Base-by-base conservation (phyloP, 2,888 invertebrate genomes). In the Drosophila tripunctata region DNA sequence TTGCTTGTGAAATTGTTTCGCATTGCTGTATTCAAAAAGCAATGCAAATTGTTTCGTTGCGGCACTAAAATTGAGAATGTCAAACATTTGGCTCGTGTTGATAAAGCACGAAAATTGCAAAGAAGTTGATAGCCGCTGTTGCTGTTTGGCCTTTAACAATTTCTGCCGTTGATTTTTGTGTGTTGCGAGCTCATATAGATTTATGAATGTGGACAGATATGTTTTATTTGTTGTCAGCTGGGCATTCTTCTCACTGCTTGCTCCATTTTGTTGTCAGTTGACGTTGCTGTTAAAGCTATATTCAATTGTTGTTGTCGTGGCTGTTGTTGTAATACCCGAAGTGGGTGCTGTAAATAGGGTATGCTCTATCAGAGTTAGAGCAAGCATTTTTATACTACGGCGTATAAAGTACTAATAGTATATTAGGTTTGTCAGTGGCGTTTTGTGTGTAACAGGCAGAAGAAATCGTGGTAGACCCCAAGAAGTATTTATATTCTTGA, bases 51-150 rank as follows among this genome's bases (percentile, higher is more conserved):
- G 52, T 14, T 62, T 50, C 15, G 15, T 36, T 56, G 38, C 36
- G n/a, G 38, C 47, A 51, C 31, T 35, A 44, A 51, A 73, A 61
- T 70, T 35, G 35, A 30, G 56, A 73, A 62, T 56, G 44, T 41
- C 56, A 56, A 67, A 56, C 61, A 61, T 56, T 71, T 70, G 17
- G 51, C 51, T 56, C 52, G 36, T 33, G 56, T 51, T 67, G 70
- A 71, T 71, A 73, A 67, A 55, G 73, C 73, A 70, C 75, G 56
- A 54, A 65, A 64, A 45, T 24, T 45, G 58, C 58, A n/a, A 62
- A 67, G 40, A 47, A 55, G 61, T 36, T 75, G 70, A 70, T 66
- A 62, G 61, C 52, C n/a, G n/a, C n/a, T n/a, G n/a, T n/a, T 43
- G 22, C 33, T 55, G 56, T 51, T 48, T 69, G 70, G 44, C 71